A percentile compares a stretch with the other conserved stretches of the same genome.
phyloP scores from a whole-genome alignment of 2,888 invertebrate species.

The Drosophila lutescens region DNA sequence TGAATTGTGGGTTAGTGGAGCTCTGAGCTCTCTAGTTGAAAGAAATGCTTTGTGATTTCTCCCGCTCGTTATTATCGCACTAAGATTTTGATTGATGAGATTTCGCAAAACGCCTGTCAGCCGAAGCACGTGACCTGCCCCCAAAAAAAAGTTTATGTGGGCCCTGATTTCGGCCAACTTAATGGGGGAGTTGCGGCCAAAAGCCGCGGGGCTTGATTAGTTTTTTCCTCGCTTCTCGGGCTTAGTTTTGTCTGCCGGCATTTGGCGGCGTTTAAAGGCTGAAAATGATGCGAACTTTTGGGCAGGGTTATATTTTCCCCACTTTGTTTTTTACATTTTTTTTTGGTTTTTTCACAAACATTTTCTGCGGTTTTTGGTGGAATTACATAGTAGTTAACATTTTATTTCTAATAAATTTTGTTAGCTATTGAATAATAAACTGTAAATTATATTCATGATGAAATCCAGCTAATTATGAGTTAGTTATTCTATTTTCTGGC shows the following conservation, averaged over 20 bases:
- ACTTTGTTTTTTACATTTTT: constrained; percentile 3
- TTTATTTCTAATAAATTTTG: not conserved
- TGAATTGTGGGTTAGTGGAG: constrained; percentile 72
- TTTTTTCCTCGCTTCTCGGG: constrained; percentile 40
- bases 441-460: no score
- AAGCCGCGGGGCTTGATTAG: constrained; percentile 67
- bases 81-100: constrained; percentile 74
- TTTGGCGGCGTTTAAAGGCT: constrained; percentile 19
- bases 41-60: constrained; percentile 72
- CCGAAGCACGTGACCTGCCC: constrained; percentile 35
- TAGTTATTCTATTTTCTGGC: not conserved
- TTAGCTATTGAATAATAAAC: not conserved
- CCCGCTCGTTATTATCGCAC: constrained; percentile 70
- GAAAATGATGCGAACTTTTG: constrained; percentile 31
- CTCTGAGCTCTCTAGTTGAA: constrained; percentile 48
- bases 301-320: not conserved
- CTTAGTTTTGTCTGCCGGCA: constrained; percentile 15
- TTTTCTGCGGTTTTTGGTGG: not conserved
- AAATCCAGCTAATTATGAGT: not conserved
- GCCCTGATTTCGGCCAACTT: constrained; percentile 40
- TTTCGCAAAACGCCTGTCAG: constrained; percentile 51
- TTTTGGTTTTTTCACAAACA: not conserved
- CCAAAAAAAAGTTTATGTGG: constrained; percentile 23
- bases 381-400: no score
- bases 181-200: constrained; percentile 29